Base-by-base conservation (phyloP, 2,797 vertebrate species). In the Gila robusta region DNA sequence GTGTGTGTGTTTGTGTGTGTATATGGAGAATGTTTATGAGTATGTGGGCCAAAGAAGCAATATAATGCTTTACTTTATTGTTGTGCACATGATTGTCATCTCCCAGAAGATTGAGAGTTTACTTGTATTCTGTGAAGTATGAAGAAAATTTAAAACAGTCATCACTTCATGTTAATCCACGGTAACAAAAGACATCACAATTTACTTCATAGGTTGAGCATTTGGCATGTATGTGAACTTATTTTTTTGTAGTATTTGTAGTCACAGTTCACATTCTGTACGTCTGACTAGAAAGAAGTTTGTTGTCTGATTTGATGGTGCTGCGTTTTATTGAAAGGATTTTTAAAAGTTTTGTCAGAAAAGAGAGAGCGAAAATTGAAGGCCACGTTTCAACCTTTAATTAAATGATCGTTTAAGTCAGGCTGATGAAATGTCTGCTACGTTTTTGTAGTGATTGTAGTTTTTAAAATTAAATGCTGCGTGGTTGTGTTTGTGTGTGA, bases 31-130 rank as follows among this genome's bases (percentile, higher is more conserved):
- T 93, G 93, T 94, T 94, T 95, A 93, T 94, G 92, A 92, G 92
- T 90, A 81, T 90, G 88, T 79, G 86, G 80, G 64, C 74, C 72
- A 83, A 82, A 86, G 79, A 85, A 91, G 89, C 77, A 92, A 89
- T 90, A 91, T 86, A 93, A 93, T 93, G 88, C 88, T 89, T 90
- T 92, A 93, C 93, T 95, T 93, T 92, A 93, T 91, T 91, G 93
- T 90, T 80, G 88, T 91, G 93, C 93, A 94, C 92, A 94, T 94
- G 93, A 92, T 89, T 93, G 90, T 94, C 88, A 93, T 95, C 92
- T 92, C 91, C 91, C 86, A 70, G 87, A 93, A 94, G 93, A 94
- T 92, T 92, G 92, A 91, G 88, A 89, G 88, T 94, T 93, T 93
- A 91, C 91, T 91, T 91, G 91, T 92, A 91, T 91, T 93, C 90